phyloP scores from a whole-genome alignment of 2,888 invertebrate genomes.

The Seira musarum region DNA sequence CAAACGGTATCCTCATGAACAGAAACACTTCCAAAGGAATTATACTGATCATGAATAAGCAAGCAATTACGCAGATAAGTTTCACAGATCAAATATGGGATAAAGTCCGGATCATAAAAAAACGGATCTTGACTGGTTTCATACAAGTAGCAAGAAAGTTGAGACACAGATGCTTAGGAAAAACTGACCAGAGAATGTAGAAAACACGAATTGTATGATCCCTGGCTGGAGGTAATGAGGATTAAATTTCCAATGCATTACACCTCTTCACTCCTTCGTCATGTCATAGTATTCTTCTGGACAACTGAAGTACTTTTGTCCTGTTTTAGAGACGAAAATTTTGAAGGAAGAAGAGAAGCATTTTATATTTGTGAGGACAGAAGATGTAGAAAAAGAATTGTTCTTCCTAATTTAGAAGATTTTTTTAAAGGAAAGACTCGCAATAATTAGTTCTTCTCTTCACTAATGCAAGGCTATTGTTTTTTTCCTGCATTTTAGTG shows the following conservation, averaged over 20 bases:
- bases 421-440: neutral
- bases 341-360: neutral
- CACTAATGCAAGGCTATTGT: neutral
- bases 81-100: no score
- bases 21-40: no score
- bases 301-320: neutral
- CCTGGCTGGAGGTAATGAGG: neutral
- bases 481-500: neutral
- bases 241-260: slow-evolving; percentile 6
- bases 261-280: neutral
- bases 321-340: neutral
- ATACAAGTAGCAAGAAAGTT: no score
- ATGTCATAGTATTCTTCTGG: neutral
- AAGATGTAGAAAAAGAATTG: neutral
- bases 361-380: no score
- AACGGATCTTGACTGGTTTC: no score
- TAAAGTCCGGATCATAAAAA: no score
- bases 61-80: no score
- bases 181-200: no score
- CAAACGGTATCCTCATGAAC: no score
- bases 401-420: neutral
- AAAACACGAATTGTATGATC: no score
- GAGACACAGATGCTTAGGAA: no score
- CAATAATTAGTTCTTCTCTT: neutral
- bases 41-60: no score